Percentiles rank a stretch among this genome's conserved stretches.
These are phyloP conservation scores for Thunnus maccoyii DNA, from an alignment of 2,113 vertebrate genomes.

Conservation along the genomic window DNA sequence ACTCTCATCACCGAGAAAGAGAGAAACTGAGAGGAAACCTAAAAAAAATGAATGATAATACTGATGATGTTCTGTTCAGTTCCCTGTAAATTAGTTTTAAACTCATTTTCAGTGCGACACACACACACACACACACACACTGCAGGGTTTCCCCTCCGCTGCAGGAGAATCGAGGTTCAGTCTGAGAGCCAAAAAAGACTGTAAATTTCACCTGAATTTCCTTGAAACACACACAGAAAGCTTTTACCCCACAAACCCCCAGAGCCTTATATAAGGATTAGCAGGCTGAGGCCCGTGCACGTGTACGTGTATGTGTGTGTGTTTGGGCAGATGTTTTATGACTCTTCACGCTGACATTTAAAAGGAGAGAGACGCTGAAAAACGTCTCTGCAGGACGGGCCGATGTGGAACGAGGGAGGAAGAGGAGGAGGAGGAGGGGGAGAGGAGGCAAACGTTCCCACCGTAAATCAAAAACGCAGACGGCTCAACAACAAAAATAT, in stretches of 20 bases:
- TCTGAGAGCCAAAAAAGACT: constrained; percentile 13
- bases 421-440: constrained; percentile 21
- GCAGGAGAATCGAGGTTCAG: background rate
- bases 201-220: constrained; percentile 62
- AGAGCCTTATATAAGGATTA: constrained; percentile 55
- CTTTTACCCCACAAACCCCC: constrained; percentile 48
- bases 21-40: too few relatives aligned
- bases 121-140: constrained; percentile 25
- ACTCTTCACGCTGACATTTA: constrained; percentile 46
- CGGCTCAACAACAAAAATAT: background rate
- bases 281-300: constrained; percentile 6
- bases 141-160: constrained; percentile 23
- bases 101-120: background rate
- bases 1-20: too few relatives aligned
- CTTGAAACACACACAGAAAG: constrained; percentile 45
- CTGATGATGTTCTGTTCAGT: too few relatives aligned
- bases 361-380: constrained; percentile 54
- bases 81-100: background rate
- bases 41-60: too few relatives aligned
- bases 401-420: constrained; percentile 54
- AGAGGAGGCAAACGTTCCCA: constrained; percentile 45
- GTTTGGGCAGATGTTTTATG: constrained; percentile 55
- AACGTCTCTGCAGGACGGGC: constrained; percentile 45
- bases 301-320: constrained; percentile 26
- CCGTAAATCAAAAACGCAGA: constrained; percentile 50